These are phyloP conservation scores for Pteropus rufus DNA, from an alignment of 2,797 vertebrate genomes.

Conservation along the genomic window DNA sequence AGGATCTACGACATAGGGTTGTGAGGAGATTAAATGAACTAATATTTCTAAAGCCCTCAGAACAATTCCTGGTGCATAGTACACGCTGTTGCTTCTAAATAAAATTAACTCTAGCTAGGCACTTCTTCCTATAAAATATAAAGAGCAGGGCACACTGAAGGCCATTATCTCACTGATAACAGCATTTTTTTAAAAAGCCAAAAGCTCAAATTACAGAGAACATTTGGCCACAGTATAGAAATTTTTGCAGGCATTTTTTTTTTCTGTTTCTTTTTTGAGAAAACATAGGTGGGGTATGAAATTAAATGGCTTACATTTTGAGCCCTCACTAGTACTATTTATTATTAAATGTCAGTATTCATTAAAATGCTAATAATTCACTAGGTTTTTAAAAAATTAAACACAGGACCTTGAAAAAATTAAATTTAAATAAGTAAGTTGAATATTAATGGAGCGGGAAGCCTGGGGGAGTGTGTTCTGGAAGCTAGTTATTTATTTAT, in stretches of 20 bases:
- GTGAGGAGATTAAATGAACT: neutral
- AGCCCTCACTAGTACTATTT: conserved; percentile 51
- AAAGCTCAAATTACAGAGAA: conserved; percentile 29
- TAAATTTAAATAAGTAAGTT: conserved; percentile 66
- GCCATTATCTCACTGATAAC: neutral
- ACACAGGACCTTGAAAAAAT: conserved; percentile 61
- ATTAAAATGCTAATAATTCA: conserved; percentile 74
- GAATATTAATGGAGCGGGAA: conserved; percentile 57
- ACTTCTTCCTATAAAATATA: neutral
- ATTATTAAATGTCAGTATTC: conserved; percentile 69
- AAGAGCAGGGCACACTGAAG: neutral
- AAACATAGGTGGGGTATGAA: conserved; percentile 40
- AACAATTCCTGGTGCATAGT: neutral
- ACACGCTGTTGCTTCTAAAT: neutral
- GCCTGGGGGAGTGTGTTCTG: conserved; percentile 35
- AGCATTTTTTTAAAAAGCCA: neutral
- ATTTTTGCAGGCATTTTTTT: neutral
- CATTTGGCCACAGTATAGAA: neutral
- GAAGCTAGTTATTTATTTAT: conserved; percentile 66
- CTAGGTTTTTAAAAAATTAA: conserved; percentile 70
- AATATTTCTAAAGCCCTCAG: neutral
- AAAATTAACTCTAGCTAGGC: conserved; percentile 3
- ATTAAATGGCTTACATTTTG: conserved; percentile 23
- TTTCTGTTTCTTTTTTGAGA: conserved; percentile 5
- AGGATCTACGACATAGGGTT: neutral